phyloP scores from a whole-genome alignment of 2,797 vertebrate species.

The Stomatorhinus walkeri region DNA sequence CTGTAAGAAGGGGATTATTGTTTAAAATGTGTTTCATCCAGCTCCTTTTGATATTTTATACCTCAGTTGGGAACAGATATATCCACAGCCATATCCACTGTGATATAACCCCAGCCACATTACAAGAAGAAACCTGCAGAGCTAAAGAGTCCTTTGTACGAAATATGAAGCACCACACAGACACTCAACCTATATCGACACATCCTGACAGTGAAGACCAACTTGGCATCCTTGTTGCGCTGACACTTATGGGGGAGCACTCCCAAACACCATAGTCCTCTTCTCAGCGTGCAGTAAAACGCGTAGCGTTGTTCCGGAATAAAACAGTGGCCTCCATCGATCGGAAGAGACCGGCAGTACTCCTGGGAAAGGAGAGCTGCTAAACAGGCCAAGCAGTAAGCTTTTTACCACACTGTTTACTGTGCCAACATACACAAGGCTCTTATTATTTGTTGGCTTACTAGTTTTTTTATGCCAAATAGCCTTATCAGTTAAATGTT shows the following conservation, averaged over 20 bases:
- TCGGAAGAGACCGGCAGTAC: background rate
- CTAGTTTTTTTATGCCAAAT: background rate
- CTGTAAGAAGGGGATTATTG: background rate
- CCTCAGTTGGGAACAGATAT: background rate
- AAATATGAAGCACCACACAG: background rate
- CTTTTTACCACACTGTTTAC: background rate
- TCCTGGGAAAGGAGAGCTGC: background rate
- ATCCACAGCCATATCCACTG: background rate
- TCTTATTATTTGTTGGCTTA: background rate
- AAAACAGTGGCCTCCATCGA: background rate
- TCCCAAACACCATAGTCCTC: background rate
- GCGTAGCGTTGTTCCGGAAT: background rate
- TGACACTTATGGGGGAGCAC: background rate
- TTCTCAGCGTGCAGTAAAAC: background rate
- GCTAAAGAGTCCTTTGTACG: background rate
- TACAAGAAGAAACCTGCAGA: background rate
- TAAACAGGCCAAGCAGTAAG: constrained; percentile 1
- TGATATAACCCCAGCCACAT: background rate
- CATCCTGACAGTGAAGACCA: background rate
- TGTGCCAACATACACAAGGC: background rate
- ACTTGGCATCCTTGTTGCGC: background rate
- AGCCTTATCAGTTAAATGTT: background rate
- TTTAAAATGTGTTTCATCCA: background rate
- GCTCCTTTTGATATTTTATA: background rate
- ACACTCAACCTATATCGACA: background rate